phyloP scores from a whole-genome alignment of 1,140 invertebrate genomes.

The Steinernema feltiae region DNA sequence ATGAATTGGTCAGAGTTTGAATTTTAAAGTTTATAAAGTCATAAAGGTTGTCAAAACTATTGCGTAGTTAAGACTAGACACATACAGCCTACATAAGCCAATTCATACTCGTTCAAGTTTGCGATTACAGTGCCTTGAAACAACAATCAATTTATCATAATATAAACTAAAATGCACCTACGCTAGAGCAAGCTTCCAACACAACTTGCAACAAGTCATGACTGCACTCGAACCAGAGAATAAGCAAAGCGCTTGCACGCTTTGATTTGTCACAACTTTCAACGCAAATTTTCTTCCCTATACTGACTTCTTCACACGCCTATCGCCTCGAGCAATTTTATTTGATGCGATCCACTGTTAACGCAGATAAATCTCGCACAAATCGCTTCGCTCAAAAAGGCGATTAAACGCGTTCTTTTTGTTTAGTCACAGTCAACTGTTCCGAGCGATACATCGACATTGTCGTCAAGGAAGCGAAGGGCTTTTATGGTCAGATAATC shows the following conservation, averaged over 20 bases:
- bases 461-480: not conserved
- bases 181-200: not conserved
- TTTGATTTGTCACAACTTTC: not conserved
- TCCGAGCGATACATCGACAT: not conserved
- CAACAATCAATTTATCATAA: no score
- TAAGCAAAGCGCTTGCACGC: no score
- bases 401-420: not conserved
- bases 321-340: not conserved
- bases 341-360: not conserved
- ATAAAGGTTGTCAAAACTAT: no score
- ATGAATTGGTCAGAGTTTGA: no score
- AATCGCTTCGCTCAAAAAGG: not conserved
- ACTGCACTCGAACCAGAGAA: no score
- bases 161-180: not conserved
- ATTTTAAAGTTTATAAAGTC: no score
- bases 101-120: not conserved
- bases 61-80: no score
- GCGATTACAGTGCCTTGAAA: no score
- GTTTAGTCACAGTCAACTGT: constrained; percentile 8
- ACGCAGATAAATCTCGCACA: constrained; percentile 6
- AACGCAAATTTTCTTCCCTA: not conserved
- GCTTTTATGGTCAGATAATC: not conserved
- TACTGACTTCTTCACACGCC: not conserved
- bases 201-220: no score
- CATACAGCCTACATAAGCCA: not conserved